These are phyloP conservation scores for Carettochelys insculpta DNA, from an alignment of 2,113 vertebrate species.

Conservation along the genomic window DNA sequence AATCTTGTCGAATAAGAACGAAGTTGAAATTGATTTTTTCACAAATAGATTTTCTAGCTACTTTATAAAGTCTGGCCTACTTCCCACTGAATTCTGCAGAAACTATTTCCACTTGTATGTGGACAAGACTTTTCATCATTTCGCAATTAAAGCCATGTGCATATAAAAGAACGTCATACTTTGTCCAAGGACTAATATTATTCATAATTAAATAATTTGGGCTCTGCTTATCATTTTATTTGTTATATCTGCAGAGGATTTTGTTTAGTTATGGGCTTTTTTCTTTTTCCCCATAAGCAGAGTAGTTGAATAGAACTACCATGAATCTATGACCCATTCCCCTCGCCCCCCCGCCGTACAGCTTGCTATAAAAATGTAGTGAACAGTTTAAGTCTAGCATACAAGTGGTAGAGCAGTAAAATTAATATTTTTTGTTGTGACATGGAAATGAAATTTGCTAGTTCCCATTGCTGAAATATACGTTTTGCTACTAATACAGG, in stretches of 20 bases:
- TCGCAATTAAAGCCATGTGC: background rate
- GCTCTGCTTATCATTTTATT: background rate
- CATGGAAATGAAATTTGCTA: background rate
- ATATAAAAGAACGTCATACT: background rate
- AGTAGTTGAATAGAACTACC: background rate
- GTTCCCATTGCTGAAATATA: background rate
- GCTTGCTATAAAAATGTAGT: rapidly evolving
- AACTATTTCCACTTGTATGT: background rate
- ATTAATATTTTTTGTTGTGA: background rate
- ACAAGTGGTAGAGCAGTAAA: background rate
- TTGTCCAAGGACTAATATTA: background rate
- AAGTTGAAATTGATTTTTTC: background rate
- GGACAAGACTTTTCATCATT: background rate
- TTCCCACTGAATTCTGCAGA: background rate
- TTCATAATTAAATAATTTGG: background rate
- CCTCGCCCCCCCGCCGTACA: rapidly evolving
- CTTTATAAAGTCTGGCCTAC: constrained; percentile 17
- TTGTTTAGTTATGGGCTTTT: background rate
- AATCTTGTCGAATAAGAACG: background rate
- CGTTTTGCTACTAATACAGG: background rate
- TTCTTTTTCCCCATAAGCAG: background rate
- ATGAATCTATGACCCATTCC: background rate
- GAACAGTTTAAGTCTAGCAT: background rate
- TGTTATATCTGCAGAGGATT: background rate
- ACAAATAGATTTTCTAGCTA: constrained; percentile 8